phyloP scores from a whole-genome alignment of 2,113 vertebrate species.

The Grallaria varia region DNA sequence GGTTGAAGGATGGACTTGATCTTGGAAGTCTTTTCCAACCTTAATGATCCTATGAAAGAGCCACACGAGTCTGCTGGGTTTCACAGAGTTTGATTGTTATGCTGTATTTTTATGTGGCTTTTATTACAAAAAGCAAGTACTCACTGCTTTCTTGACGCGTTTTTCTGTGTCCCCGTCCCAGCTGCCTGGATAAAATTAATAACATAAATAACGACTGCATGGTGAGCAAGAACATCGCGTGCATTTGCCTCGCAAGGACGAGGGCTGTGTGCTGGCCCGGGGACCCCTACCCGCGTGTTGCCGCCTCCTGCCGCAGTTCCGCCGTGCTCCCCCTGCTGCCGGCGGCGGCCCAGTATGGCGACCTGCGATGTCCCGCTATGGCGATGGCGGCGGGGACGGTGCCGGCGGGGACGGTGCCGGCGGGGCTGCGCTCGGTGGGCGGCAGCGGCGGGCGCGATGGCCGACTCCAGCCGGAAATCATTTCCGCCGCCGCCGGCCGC shows the following conservation, averaged over 20 bases:
- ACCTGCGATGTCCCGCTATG: too few species aligned
- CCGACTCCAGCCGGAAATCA: neutral
- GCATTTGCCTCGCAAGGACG: neutral
- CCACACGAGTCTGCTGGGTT: rapidly evolving
- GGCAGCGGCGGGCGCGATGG: neutral
- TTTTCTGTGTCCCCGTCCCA: neutral
- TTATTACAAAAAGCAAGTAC: neutral
- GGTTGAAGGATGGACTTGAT: neutral
- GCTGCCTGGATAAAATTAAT: neutral
- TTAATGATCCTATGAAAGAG: neutral
- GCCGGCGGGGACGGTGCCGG: too few species aligned
- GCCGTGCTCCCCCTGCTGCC: rapidly evolving
- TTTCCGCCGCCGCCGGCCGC: constrained; percentile 9
- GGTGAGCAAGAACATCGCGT: rapidly evolving
- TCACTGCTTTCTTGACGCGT: rapidly evolving
- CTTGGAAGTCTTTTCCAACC: neutral
- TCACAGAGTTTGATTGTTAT: neutral
- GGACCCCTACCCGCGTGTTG: neutral
- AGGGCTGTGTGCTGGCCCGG: neutral
- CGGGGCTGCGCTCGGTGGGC: neutral
- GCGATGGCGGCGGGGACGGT: too few species aligned
- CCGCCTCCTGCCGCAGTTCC: neutral
- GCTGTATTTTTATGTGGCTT: neutral
- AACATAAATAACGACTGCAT: neutral
- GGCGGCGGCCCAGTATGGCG: rapidly evolving